Percentiles rank a stretch among this genome's conserved stretches.
phyloP scores from a whole-genome alignment of 2,113 vertebrate species.

The Megalops atlanticus region DNA sequence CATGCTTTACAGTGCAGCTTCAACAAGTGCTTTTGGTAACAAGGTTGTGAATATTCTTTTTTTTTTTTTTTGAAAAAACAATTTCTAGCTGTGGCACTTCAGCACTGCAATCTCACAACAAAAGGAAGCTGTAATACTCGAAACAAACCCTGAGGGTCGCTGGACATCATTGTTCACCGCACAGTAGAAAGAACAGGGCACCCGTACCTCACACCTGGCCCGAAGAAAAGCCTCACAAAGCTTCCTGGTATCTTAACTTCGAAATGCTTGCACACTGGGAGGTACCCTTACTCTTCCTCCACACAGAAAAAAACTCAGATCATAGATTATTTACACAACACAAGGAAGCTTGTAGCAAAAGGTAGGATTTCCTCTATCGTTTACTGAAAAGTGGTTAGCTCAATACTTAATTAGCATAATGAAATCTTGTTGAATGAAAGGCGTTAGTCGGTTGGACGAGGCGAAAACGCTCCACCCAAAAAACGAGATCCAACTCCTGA shows the following conservation, averaged over 20 bases:
- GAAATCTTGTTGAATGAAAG: slow-evolving; percentile 52
- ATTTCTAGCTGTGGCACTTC: slow-evolving; percentile 9
- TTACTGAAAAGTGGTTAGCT: slow-evolving; percentile 54
- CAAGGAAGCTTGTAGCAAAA: slow-evolving; percentile 65
- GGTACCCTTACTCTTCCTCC: slow-evolving; percentile 33
- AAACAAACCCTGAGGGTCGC: slow-evolving; percentile 55
- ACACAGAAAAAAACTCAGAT: slow-evolving; percentile 41
- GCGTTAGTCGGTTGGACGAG: background rate
- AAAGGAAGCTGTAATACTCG: slow-evolving; percentile 55
- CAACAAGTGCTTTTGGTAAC: slow-evolving; percentile 38
- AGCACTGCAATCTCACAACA: slow-evolving; percentile 29
- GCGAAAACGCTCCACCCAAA: background rate
- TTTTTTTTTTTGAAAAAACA: slow-evolving; percentile 1
- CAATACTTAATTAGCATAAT: slow-evolving; percentile 49
- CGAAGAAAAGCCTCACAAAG: slow-evolving; percentile 33
- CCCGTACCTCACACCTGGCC: slow-evolving; percentile 56
- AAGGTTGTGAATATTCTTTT: background rate
- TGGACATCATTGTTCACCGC: slow-evolving; percentile 61
- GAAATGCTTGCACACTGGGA: slow-evolving; percentile 47
- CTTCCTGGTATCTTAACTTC: slow-evolving; percentile 34
- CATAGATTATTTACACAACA: slow-evolving; percentile 67
- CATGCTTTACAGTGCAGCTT: slow-evolving; percentile 65
- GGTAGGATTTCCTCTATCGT: slow-evolving; percentile 45
- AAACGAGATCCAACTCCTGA: background rate
- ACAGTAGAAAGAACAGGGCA: slow-evolving; percentile 57